Conservation (phyloP, 2,797 vertebrate genomes). For the Falco peregrinus region DNA sequence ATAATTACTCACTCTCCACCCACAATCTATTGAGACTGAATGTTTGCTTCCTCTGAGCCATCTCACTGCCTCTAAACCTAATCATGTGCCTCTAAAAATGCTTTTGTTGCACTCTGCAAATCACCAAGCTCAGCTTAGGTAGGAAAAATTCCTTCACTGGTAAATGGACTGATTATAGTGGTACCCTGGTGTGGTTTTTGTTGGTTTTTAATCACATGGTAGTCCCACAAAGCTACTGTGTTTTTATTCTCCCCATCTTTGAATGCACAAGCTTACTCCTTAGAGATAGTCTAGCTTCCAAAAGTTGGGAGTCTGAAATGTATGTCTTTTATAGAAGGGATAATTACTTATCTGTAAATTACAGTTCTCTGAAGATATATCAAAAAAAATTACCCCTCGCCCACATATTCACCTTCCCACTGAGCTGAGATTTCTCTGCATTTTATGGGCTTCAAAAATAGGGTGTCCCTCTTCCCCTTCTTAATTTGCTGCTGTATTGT, state of each 20-base stretch:
- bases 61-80: background rate
- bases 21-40: background rate
- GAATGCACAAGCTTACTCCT: background rate
- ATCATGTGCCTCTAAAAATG: background rate
- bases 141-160: background rate
- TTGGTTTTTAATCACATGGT: background rate
- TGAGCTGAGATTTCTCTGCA: constrained; percentile 11
- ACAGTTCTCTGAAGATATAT: background rate
- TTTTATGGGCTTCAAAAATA: constrained; percentile 16
- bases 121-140: background rate
- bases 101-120: background rate
- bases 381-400: background rate
- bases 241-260: background rate
- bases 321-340: background rate
- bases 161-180: background rate
- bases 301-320: background rate
- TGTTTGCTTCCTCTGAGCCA: constrained; percentile 36
- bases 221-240: background rate
- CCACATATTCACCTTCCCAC: background rate
- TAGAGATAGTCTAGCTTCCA: background rate
- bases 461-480: background rate
- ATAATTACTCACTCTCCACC: background rate
- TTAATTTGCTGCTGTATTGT: background rate
- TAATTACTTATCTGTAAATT: background rate
- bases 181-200: background rate